Percentiles rank a stretch among this genome's conserved stretches.
Conservation (phyloP, 2,797 vertebrate species). For the Sebastes variabilis region DNA sequence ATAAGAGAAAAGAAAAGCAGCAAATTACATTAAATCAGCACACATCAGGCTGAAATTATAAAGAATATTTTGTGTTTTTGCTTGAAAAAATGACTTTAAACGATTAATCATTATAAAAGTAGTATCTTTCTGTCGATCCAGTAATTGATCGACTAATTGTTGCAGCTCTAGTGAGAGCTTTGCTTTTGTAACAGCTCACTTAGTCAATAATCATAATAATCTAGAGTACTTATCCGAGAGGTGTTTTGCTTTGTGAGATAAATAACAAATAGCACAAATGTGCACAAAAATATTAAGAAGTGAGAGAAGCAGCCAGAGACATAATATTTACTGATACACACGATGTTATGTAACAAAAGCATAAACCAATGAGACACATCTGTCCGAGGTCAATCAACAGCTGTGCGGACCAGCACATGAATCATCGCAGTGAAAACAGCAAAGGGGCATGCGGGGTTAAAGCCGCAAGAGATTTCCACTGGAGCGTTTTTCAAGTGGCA, state of each 20-base stretch:
- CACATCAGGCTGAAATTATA: not conserved
- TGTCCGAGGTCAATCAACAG: slow-evolving; percentile 51
- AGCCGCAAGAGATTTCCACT: slow-evolving; percentile 42
- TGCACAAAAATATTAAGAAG: not conserved
- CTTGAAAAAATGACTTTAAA: not conserved
- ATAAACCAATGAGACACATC: slow-evolving; percentile 38
- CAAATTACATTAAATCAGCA: not conserved
- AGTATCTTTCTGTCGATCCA: not conserved
- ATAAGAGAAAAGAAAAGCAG: not conserved
- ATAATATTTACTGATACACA: slow-evolving; percentile 3
- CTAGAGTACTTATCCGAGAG: not conserved
- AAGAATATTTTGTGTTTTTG: not conserved
- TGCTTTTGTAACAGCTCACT: not conserved
- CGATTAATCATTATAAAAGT: not conserved
- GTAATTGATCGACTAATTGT: not conserved
- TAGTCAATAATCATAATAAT: not conserved
- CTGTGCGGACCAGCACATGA: slow-evolving; percentile 37
- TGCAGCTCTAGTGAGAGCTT: not conserved
- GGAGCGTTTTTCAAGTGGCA: slow-evolving; percentile 18
- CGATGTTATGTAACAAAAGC: slow-evolving; percentile 7
- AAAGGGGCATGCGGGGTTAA: slow-evolving; percentile 28
- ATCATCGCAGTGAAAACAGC: slow-evolving; percentile 24
- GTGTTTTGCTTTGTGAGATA: not conserved
- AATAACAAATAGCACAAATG: not conserved
- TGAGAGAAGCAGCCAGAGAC: not conserved